These are phyloP conservation scores for Fukomys damarensis DNA, from an alignment of 2,113 vertebrate genomes.

Conservation along the genomic window DNA sequence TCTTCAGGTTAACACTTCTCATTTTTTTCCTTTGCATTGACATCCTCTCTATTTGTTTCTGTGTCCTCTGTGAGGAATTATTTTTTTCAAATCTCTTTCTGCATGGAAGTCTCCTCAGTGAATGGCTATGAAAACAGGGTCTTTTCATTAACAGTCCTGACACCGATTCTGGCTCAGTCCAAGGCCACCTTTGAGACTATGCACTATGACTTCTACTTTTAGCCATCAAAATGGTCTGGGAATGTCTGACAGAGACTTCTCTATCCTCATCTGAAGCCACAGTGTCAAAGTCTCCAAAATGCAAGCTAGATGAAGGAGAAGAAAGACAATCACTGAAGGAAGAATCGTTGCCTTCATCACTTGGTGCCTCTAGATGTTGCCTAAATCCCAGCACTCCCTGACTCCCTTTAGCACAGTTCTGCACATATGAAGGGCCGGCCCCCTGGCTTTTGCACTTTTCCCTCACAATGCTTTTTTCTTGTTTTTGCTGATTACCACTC, in stretches of 20 bases:
- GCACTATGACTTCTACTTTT: conserved; percentile 91
- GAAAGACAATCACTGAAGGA: conserved; percentile 98
- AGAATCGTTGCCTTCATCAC: conserved; percentile 95
- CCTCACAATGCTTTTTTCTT: conserved; percentile 92
- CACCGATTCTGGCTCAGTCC: conserved; percentile 93
- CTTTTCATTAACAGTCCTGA: conserved; percentile 92
- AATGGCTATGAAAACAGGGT: conserved; percentile 91
- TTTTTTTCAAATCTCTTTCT: conserved; percentile 95
- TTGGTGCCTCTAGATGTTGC: conserved; percentile 90
- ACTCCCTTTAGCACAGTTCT: conserved; percentile 91
- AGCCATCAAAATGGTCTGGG: conserved; percentile 86
- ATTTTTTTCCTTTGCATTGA: conserved; percentile 96
- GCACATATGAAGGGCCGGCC: conserved; percentile 95
- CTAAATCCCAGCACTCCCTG: conserved; percentile 88
- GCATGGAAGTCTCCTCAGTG: conserved; percentile 89
- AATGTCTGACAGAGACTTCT: conserved; percentile 86
- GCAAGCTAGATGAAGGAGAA: conserved; percentile 96
- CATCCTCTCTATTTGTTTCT: conserved; percentile 96
- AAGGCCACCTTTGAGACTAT: conserved; percentile 95
- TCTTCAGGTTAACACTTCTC: conserved; percentile 94
- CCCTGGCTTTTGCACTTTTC: conserved; percentile 98
- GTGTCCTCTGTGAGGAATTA: conserved; percentile 93
- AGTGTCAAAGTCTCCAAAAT: conserved; percentile 98
- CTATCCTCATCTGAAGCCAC: conserved; percentile 96
- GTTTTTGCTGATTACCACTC: conserved; percentile 90